These are phyloP conservation scores for Lamprotornis superbus DNA, from an alignment of 2,113 vertebrate species.

Conservation along the genomic window DNA sequence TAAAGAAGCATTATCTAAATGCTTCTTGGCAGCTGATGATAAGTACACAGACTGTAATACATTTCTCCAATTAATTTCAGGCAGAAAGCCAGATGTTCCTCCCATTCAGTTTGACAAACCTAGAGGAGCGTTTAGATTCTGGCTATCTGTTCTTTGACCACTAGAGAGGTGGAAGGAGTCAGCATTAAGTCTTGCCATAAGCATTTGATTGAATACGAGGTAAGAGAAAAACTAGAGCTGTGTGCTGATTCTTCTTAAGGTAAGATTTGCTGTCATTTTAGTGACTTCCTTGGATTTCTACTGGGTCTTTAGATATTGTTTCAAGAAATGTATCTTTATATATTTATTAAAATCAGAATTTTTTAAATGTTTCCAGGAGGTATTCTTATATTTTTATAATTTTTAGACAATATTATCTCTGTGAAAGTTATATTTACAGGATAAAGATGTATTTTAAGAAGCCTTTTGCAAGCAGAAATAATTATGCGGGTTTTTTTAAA, in stretches of 20 bases:
- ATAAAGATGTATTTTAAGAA: background rate
- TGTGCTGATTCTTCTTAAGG: background rate
- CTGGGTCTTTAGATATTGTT: background rate
- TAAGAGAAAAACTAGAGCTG: background rate
- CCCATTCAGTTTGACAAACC: background rate
- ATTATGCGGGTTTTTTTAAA: rapidly evolving
- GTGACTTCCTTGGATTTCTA: background rate
- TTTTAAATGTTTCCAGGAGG: background rate
- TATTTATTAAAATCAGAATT: background rate
- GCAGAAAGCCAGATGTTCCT: constrained; percentile 47
- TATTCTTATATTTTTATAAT: background rate
- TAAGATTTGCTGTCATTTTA: background rate
- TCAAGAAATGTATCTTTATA: background rate
- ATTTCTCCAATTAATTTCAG: constrained; percentile 59
- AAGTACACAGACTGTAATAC: constrained; percentile 49
- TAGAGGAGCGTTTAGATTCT: background rate
- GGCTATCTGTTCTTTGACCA: background rate
- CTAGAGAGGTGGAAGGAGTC: background rate
- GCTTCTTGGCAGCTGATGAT: constrained; percentile 53
- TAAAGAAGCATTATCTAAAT: constrained; percentile 54
- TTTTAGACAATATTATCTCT: background rate
- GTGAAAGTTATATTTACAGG: background rate
- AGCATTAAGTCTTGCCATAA: background rate
- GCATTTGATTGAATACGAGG: background rate
- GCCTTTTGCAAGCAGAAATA: background rate